phyloP scores from a whole-genome alignment of 2,113 vertebrate genomes.

The Archocentrus centrarchus region DNA sequence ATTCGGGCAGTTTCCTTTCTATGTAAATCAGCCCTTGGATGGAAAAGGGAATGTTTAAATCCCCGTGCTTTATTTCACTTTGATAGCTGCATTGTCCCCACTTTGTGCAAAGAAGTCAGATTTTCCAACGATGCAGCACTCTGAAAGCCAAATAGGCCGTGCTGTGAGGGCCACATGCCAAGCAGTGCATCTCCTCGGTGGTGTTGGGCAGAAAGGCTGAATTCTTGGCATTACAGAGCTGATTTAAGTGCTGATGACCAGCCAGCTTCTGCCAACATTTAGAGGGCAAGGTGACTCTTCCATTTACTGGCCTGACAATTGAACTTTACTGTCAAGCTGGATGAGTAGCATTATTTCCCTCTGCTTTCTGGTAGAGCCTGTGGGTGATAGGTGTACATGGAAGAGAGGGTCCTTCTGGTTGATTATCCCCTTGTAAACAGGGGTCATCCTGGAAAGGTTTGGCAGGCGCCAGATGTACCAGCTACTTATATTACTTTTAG shows the following conservation, averaged over 20 bases:
- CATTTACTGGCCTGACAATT: slow-evolving; percentile 49
- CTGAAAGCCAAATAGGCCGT: slow-evolving; percentile 47
- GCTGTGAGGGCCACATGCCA: slow-evolving; percentile 63
- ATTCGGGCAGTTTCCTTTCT: slow-evolving; percentile 15
- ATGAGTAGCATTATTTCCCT: slow-evolving; percentile 39
- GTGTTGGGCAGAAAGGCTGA: slow-evolving; percentile 36
- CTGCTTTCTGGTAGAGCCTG: slow-evolving; percentile 19
- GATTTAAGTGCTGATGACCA: slow-evolving; percentile 64
- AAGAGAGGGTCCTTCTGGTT: slow-evolving; percentile 15
- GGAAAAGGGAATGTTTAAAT: slow-evolving; percentile 14
- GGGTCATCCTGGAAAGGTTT: slow-evolving; percentile 23
- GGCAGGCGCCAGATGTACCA: slow-evolving; percentile 28
- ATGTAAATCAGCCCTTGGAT: not conserved
- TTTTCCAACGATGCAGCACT: slow-evolving; percentile 64
- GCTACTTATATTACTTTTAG: slow-evolving; percentile 53
- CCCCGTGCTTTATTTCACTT: slow-evolving; percentile 21
- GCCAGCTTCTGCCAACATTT: slow-evolving; percentile 67
- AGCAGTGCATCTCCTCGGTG: slow-evolving; percentile 56
- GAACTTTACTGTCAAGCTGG: slow-evolving; percentile 59
- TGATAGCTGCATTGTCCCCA: slow-evolving; percentile 42
- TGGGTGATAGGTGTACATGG: not conserved
- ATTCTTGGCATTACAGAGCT: slow-evolving; percentile 40
- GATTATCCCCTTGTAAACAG: slow-evolving; percentile 6
- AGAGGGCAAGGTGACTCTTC: slow-evolving; percentile 74
- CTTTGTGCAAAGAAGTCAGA: slow-evolving; percentile 29